These are phyloP conservation scores for Diabrotica balteata DNA, from an alignment of 2,888 invertebrate species.

Conservation along the genomic window DNA sequence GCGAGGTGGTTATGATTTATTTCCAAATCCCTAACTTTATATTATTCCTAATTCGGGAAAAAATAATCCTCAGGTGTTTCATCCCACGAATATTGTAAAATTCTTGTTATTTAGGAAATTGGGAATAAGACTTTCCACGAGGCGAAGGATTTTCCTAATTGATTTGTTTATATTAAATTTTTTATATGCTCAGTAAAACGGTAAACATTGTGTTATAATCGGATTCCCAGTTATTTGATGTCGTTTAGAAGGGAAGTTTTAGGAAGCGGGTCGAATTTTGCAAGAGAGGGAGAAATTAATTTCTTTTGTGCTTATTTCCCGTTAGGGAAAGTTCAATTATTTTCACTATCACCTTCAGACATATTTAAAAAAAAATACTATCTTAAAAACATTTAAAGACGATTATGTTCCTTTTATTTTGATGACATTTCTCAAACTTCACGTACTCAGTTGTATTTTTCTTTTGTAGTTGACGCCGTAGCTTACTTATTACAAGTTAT, in stretches of 20 bases:
- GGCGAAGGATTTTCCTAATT: background rate
- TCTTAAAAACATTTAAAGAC: too few relatives aligned
- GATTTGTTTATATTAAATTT: conserved; percentile 1
- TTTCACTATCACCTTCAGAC: too few relatives aligned
- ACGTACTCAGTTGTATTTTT: background rate
- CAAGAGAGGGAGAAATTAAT: too few relatives aligned
- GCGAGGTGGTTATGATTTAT: conserved; percentile 8
- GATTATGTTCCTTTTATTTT: too few relatives aligned
- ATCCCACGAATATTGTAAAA: conserved; percentile 1
- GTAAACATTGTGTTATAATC: conserved; percentile 1
- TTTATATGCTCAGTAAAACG: background rate
- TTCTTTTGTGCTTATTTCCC: too few relatives aligned
- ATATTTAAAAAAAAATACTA: too few relatives aligned
- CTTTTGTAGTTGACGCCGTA: background rate
- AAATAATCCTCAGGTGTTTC: conserved; percentile 1
- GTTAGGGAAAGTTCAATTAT: too few relatives aligned
- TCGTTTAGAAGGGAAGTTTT: too few relatives aligned
- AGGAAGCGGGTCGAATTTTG: too few relatives aligned
- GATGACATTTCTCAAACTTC: too few relatives aligned
- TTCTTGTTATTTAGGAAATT: background rate
- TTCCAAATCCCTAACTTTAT: background rate
- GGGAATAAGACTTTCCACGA: background rate
- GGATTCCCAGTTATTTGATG: background rate
- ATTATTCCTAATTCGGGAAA: background rate
- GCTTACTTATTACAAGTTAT: conserved; percentile 1